A percentile compares a stretch with the other conserved stretches of the same genome.
Conservation (phyloP, 2,113 vertebrate genomes). For the Hyperoodon ampullatus region DNA sequence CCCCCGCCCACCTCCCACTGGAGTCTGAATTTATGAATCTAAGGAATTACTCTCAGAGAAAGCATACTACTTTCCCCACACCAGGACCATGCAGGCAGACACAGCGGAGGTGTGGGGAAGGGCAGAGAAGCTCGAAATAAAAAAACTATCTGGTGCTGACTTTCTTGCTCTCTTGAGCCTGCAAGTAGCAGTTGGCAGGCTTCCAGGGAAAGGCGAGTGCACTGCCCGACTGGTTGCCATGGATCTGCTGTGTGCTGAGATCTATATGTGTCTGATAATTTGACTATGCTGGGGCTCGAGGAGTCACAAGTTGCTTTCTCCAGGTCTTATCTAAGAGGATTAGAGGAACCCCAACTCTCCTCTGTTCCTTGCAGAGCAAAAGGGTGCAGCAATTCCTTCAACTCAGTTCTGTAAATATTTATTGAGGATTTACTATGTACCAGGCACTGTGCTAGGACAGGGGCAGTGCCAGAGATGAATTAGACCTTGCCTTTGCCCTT, state of each 20-base stretch:
- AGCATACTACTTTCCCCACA: not conserved
- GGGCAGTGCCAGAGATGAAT: not conserved
- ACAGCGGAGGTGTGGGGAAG: slow-evolving; percentile 33
- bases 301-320: slow-evolving; percentile 61
- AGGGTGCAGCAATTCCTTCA: slow-evolving; percentile 18
- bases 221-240: slow-evolving; percentile 68
- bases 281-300: slow-evolving; percentile 46
- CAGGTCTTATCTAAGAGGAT: slow-evolving; percentile 53
- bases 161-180: slow-evolving; percentile 63
- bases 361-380: slow-evolving; percentile 38
- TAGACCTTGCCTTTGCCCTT: not conserved
- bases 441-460: not conserved
- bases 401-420: slow-evolving; percentile 54
- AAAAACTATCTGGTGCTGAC: slow-evolving; percentile 46
- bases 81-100: not conserved
- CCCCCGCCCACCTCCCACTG: not conserved
- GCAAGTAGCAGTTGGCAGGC: slow-evolving; percentile 57
- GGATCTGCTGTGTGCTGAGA: slow-evolving; percentile 65
- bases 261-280: slow-evolving; percentile 71
- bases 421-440: slow-evolving; percentile 10
- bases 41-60: slow-evolving; percentile 46
- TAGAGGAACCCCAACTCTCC: slow-evolving; percentile 11
- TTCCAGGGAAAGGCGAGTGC: slow-evolving; percentile 59
- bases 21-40: slow-evolving; percentile 46
- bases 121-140: not conserved